Base-by-base conservation (phyloP, 2,797 vertebrate genomes). In the Erpetoichthys calabaricus region DNA sequence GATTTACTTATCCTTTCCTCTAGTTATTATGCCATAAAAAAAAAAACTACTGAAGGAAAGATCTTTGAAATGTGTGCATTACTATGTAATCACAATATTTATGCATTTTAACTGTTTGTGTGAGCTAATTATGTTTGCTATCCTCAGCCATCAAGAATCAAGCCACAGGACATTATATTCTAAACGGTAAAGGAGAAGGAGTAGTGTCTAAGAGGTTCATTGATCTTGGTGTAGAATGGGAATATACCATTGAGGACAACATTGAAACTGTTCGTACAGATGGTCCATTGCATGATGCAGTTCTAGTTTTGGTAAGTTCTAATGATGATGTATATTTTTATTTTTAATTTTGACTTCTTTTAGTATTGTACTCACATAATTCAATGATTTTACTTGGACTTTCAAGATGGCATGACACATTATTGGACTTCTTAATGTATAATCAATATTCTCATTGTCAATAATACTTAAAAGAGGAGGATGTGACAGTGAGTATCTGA, bases 141-240 rank as follows among this genome's bases (percentile, higher is more conserved):
- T 25, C 79, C 83, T 45, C 76, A 95, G 95, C 95, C 3, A 85
- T 98, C 73, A 99, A 98, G 86, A 97, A 96, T 78, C 95, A 99
- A 70, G 94, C 89, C 0, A 99, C 95, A 0, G 95, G 95, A 43
- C 94, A 97, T 71, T 99, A 98, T 60, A 88, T 99, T 55, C 86
- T 99, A 61, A 99, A 97, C 0, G 90, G 91, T 42, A 97, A 91
- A 74, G 89, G 91, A 52, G 94, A 96, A 55, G 89, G 92, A 58
- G 74, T 85, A 25, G 85, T 76, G 63, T 89, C 93, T 8, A 79
- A 80, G 5, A 91, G 79, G 58, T 99, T 98, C 80, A 95, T 98
- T 4, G 93, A 97, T 57, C 78, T 96, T 45, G 95, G 96, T 1
- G 88, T 96, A 65, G 91, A 97, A 70, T 99, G 96, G 96, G 88